phyloP scores from a whole-genome alignment of 1,140 invertebrate genomes.

The Halictus rubicundus region DNA sequence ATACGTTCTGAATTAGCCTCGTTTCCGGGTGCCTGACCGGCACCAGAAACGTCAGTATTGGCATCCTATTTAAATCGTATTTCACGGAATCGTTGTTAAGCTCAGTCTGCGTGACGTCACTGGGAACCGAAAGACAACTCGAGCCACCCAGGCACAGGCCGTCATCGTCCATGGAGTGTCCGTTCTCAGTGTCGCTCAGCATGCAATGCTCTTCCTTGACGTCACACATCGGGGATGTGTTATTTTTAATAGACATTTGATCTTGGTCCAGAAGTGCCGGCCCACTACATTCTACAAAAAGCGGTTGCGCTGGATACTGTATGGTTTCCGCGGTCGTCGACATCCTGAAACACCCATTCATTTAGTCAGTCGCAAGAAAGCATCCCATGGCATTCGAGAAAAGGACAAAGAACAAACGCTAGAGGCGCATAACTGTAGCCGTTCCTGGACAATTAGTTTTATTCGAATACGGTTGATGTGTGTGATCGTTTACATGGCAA shows the following conservation, averaged over 20 bases:
- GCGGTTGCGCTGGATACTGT: not conserved
- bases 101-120: not conserved
- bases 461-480: not conserved
- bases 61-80: not conserved
- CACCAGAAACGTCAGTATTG: not conserved
- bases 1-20: not conserved
- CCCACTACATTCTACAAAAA: constrained; percentile 1
- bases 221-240: not conserved
- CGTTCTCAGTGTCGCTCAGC: not conserved
- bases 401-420: not conserved
- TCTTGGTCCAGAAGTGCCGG: not conserved
- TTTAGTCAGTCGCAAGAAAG: constrained; percentile 38
- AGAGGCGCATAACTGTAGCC: not conserved
- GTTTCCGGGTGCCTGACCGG: not conserved
- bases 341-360: constrained; percentile 40
- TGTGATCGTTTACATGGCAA: not conserved
- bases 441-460: constrained; percentile 4
- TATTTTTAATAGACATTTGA: not conserved
- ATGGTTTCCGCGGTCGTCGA: constrained; percentile 7
- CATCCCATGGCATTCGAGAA: not conserved
- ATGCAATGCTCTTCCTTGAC: no score
- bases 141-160: not conserved
- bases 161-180: not conserved
- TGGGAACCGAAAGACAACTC: not conserved
- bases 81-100: not conserved